Percentiles rank a stretch among this genome's conserved stretches.
Conservation (phyloP, 2,888 invertebrate genomes). For the Hydroisotoma schaefferi region DNA sequence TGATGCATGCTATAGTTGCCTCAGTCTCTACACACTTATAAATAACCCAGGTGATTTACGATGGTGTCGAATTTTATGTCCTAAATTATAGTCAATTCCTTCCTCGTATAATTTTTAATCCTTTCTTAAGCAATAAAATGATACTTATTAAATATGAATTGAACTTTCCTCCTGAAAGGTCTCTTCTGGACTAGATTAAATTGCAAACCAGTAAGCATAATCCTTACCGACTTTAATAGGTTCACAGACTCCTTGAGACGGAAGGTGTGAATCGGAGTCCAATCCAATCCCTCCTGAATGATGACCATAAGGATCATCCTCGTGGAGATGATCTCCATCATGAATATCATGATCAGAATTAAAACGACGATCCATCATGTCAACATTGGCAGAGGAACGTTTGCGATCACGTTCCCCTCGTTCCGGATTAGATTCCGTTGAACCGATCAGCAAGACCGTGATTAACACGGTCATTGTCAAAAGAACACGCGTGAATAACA, state of each 20-base stretch:
- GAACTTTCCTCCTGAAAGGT: too few relatives aligned
- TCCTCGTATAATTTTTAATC: too few relatives aligned
- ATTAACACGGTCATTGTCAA: slow-evolving; percentile 30
- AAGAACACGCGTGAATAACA: slow-evolving; percentile 27
- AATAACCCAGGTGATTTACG: too few relatives aligned
- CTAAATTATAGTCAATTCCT: too few relatives aligned
- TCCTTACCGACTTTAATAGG: slow-evolving; percentile 41
- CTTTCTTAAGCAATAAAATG: too few relatives aligned
- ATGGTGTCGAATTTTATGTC: too few relatives aligned
- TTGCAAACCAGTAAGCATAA: too few relatives aligned
- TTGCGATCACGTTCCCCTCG: slow-evolving; percentile 28
- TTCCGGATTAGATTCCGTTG: slow-evolving; percentile 30
- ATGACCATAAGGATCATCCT: slow-evolving; percentile 26
- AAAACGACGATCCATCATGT: slow-evolving; percentile 27
- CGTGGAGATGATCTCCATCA: slow-evolving; percentile 24
- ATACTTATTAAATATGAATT: too few relatives aligned
- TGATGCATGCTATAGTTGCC: too few relatives aligned
- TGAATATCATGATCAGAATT: not conserved
- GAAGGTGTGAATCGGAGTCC: slow-evolving; percentile 34
- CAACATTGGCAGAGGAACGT: slow-evolving; percentile 19
- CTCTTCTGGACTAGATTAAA: too few relatives aligned
- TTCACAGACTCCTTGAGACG: slow-evolving; percentile 37
- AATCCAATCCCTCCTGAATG: slow-evolving; percentile 3
- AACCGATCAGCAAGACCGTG: slow-evolving; percentile 27
- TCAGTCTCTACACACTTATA: too few relatives aligned